Percentiles rank a stretch among this genome's conserved stretches.
Evolutionary conservation across 2,797 vertebrate species (phyloP).

Genomic region (Onychomys arenicola): DNA sequence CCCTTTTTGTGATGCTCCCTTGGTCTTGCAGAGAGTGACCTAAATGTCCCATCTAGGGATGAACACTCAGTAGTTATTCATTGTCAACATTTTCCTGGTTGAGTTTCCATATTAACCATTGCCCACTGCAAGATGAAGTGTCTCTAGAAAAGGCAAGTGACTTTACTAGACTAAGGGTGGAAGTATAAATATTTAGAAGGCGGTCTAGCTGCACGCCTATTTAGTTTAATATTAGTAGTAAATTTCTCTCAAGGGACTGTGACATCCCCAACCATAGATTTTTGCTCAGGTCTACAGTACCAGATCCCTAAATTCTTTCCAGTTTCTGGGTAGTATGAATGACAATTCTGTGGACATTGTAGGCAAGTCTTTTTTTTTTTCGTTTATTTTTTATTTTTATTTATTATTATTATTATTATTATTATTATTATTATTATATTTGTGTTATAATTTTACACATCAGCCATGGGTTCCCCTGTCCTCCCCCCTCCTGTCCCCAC

Average conservation of each 20-base stretch:
- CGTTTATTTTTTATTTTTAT: too few relatives aligned
- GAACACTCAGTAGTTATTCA: not conserved
- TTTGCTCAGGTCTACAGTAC: not conserved
- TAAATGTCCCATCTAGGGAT: not conserved
- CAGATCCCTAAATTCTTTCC: not conserved
- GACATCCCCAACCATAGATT: not conserved
- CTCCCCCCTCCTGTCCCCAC: too few relatives aligned
- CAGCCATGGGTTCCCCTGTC: too few relatives aligned
- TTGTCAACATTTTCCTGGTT: not conserved
- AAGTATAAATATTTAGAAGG: not conserved
- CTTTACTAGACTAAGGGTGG: not conserved
- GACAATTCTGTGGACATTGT: not conserved
- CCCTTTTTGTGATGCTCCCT: not conserved
- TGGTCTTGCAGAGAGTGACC: not conserved
- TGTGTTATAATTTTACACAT: too few relatives aligned
- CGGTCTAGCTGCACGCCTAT: not conserved
- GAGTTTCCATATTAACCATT: not conserved
- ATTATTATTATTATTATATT: too few relatives aligned
- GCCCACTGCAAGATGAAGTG: not conserved
- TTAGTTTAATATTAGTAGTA: not conserved
- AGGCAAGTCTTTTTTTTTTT: not conserved
- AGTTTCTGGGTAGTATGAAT: constrained; percentile 3
- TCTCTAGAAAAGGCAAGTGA: not conserved
- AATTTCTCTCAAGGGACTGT: not conserved
- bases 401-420: too few relatives aligned